Evolutionary conservation across 92 coral and sea anemone species (phyloP), one percentile per base, ranked within the genome.

Genomic region (Phenganax stokvisi): DNA sequence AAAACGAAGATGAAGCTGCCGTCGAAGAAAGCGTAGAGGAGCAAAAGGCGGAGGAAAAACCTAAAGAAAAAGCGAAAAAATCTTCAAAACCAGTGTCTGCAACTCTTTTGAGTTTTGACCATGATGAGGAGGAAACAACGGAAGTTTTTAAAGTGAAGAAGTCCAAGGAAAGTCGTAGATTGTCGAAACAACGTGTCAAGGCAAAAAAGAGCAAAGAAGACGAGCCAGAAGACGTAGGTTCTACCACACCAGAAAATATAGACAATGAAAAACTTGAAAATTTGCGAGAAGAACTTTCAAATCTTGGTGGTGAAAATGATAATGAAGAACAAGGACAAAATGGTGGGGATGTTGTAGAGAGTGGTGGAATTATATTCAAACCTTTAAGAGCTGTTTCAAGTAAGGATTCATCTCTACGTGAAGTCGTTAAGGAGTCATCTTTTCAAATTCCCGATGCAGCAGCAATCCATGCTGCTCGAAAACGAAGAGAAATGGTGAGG

Each of bases 391-490:
- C 73, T 28, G 47, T 30, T 20, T 54, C 53, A 68, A 68, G n/a
- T 44, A 68, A 68, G 54, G 30, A 28, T 69, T 16, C 67, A 25
- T 51, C 77, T 1, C 30, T 7, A 5, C 27, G 77, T 10, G 8
- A 9, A 28, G 31, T 3, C 12, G 25, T 20, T 20, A 73, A 73
- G 30, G 28, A 59, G 9, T 59, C 15, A 2, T 37, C 81, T 29
- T 90, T 90, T 70, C 90, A 86, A 81, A 96, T 96, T 30, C 99
- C 99, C 29, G 99, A 96, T 83, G 99, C 99, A 3, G 97, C 97
- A 9, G 91, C 99, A 0, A 96, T 96, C 66, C 99, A 96, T 74
- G 99, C 99, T 1, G 91, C 97, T 17, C 90, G 97, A 0, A 96
- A 96, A 85, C 85, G 88, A 66, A 86, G 99, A 9, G 99, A 96